Evolutionary conservation across 2,113 vertebrate species (phyloP).

Genomic region (Aphyosemion australe): DNA sequence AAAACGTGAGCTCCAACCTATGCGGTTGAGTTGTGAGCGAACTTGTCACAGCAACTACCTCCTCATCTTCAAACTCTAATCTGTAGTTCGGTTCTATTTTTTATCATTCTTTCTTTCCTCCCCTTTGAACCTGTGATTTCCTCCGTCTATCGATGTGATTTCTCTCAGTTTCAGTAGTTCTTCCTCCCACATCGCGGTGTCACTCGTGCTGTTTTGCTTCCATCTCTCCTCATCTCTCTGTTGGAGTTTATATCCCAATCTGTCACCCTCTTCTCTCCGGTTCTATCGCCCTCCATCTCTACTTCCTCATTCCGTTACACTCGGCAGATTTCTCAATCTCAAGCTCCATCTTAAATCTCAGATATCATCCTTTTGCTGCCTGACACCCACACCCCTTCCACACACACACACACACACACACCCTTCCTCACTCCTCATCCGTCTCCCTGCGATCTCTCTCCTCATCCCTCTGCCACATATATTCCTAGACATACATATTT

Average conservation of each 20-base stretch:
- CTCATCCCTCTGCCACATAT: conserved; percentile 13
- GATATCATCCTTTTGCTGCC: conserved; percentile 32
- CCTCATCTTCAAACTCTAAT: conserved; percentile 6
- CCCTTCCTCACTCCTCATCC: conserved; percentile 3
- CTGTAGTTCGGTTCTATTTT: neutral
- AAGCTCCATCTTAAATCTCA: conserved; percentile 42
- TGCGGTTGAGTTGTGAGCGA: neutral
- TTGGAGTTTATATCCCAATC: conserved; percentile 31
- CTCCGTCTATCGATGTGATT: neutral
- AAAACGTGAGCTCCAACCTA: too few relatives aligned
- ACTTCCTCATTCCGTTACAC: conserved; percentile 43
- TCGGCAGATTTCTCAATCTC: conserved; percentile 43
- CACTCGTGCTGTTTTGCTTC: conserved; percentile 11
- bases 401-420: too few relatives aligned
- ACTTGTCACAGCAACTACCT: neutral
- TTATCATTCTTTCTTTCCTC: neutral
- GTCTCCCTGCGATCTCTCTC: conserved; percentile 2
- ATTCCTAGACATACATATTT: conserved; percentile 49
- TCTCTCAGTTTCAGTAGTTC: neutral
- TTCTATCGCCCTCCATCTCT: conserved; percentile 33
- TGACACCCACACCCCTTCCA: neutral
- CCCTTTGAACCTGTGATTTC: neutral
- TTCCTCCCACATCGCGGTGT: neutral
- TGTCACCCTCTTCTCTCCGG: conserved; percentile 24
- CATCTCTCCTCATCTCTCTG: conserved; percentile 20